Evolutionary conservation across 2,888 invertebrate genomes (phyloP), one percentile per base, ranked within the genome.

Genomic region (Scaptomyza caliginosa): DNA sequence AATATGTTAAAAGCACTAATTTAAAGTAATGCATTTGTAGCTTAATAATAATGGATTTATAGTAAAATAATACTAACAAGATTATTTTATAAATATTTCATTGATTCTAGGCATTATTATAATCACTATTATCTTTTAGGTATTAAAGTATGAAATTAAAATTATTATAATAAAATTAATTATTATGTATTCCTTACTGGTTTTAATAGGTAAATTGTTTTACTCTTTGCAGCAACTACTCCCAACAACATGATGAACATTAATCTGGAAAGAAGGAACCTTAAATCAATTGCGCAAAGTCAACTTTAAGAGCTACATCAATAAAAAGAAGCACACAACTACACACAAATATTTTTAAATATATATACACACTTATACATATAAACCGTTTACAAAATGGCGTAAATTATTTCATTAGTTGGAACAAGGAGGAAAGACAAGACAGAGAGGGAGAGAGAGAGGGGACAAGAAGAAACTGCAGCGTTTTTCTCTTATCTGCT

Each of bases 331-430:
- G 21, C 13, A 67, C 50, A 45, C 21, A 34, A 10, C 34, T 32
- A 46, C 4, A 17, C 8, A 45, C 16, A 2, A 21, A 21, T 46
- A 66, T 45, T 17, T 21, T 24, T 48, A 11, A 36, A 52, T 43
- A 48, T 36, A 57, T 46, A 40, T 4, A 38, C n/a, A n/a, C n/a
- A n/a, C n/a, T n/a, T 32, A 49, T 34, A 7, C 13, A 36, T 10
- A 51, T 43, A 49, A 36, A 34, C 8, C 13, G 13, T 26, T 48
- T 54, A 17, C 38, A 54, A 63, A 66, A 63, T 59, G 56, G 39
- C 52, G 67, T 59, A 63, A 58, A 71, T 70, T 60, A 67, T 67
- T 70, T 70, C 48, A 75, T 67, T 70, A 57, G 56, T 75, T 39
- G 13, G 34, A 17, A 19, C n/a, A 19, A 32, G 34, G n/a, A 16